Base-by-base conservation (phyloP, 1,140 invertebrate species). In the Phymorhynchus buccinoides region DNA sequence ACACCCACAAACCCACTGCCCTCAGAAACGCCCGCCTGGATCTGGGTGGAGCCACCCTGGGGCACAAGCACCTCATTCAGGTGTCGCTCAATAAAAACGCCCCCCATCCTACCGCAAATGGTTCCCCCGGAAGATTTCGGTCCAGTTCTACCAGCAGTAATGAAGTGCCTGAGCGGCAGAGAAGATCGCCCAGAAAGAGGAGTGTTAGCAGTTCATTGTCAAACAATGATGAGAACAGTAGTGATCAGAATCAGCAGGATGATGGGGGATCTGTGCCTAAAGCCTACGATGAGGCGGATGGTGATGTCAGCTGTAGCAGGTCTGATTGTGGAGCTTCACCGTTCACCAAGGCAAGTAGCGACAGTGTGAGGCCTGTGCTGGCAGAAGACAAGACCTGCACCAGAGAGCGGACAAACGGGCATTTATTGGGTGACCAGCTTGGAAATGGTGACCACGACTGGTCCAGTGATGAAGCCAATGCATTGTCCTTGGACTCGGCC, bases 21-120 rank as follows among this genome's bases (percentile, higher is more conserved):
- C 30, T 41, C 35, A 75, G 27, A 22, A 37, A 3, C 37, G 27
- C 3, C 3, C 27, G 73, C 37, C 0, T 4, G 14, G 73, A 75
- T 4, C 39, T 75, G 35, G 73, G 73, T 41, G 73, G 6, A 6
- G 3, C 6, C 6, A 37, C 4, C 73, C 37, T 75, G 6, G 37
- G 73, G 16, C 73, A 75, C 73, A 75, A 41, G 18, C 73, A 75
- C 37, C 22, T 75, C 1, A 75, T 75, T 39, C 73, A 75, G 35
- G 32, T 75, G 73, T 75, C 37, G 1, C 30, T 75, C 3, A 41
- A 75, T 37, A 9, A 75, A 14, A 37, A 37, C 35, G 30, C 32
- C 37, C 3, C 12, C 41, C 3, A 3, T 35, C 7, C 2, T 9
- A 35, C 68, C 35, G 32, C 68, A 7, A 71, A 37, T 27, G 18